Evolutionary conservation across 2,113 vertebrate genomes (phyloP).

Genomic region (Nesoenas mayeri): DNA sequence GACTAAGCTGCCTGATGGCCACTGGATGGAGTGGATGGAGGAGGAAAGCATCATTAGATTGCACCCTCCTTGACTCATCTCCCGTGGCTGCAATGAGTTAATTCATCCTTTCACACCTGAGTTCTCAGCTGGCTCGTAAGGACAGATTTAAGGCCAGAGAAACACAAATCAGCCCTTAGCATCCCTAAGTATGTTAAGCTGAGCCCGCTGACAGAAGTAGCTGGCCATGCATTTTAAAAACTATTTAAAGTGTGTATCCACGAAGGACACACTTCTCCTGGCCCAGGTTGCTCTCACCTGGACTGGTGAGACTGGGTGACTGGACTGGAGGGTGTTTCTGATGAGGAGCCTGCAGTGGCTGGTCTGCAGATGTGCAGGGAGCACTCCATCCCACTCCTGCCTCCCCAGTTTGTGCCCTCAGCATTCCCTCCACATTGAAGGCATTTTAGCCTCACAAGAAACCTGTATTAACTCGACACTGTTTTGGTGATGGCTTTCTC

Average conservation of each 20-base stretch:
- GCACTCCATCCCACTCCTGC: neutral
- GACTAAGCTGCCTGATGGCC: neutral
- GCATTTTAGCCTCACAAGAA: neutral
- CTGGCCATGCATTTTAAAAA: neutral
- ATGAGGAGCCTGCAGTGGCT: neutral
- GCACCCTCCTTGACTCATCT: neutral
- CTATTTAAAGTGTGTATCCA: neutral
- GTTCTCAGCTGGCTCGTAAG: neutral
- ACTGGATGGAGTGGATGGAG: neutral
- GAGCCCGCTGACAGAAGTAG: neutral
- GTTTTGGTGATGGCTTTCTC: neutral
- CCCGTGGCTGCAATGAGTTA: neutral
- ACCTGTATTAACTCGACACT: neutral
- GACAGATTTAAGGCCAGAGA: neutral
- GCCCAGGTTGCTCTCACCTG: neutral
- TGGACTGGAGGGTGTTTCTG: neutral
- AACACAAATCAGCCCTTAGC: neutral
- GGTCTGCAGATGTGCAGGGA: neutral
- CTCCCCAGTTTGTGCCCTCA: neutral
- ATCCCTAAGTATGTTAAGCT: neutral
- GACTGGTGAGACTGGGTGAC: no score
- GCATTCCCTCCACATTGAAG: neutral
- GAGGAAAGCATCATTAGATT: neutral
- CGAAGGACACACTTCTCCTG: neutral
- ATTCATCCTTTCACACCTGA: neutral